Evolutionary conservation across 2,797 vertebrate species (phyloP).

Genomic region (Typhlichthys eigenmanni): DNA sequence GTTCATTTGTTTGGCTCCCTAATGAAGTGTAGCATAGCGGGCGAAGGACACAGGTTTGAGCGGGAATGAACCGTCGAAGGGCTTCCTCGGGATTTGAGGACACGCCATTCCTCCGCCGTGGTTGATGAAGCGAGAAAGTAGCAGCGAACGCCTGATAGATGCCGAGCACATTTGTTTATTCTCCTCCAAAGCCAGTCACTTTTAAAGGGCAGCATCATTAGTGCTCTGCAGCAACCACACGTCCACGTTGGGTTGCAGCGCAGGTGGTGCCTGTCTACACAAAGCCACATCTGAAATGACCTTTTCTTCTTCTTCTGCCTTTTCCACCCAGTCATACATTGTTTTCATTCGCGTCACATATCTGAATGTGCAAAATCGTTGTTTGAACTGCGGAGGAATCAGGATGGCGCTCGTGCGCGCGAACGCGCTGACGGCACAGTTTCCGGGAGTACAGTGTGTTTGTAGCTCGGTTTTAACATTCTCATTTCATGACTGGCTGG

Average conservation of each 20-base stretch:
- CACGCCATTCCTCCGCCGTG: background rate
- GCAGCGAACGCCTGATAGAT: slow-evolving; percentile 8
- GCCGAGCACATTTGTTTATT: slow-evolving; percentile 2
- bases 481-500: slow-evolving; percentile 80
- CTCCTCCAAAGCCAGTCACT: slow-evolving; percentile 12
- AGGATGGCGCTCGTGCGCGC: slow-evolving; percentile 24
- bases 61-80: slow-evolving; percentile 12
- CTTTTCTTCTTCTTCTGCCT: background rate
- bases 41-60: slow-evolving; percentile 8
- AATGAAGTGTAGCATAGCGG: slow-evolving; percentile 36
- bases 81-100: slow-evolving; percentile 8
- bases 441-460: slow-evolving; percentile 60
- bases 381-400: slow-evolving; percentile 45
- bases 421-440: slow-evolving; percentile 44
- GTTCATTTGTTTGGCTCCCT: slow-evolving; percentile 49
- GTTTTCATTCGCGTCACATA: slow-evolving; percentile 26
- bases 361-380: slow-evolving; percentile 38
- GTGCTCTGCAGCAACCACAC: slow-evolving; percentile 6
- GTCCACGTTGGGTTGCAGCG: background rate
- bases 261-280: slow-evolving; percentile 1
- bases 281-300: background rate
- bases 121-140: slow-evolving; percentile 1
- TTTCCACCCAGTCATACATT: slow-evolving; percentile 3
- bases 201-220: slow-evolving; percentile 12
- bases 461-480: slow-evolving; percentile 72